phyloP scores from a whole-genome alignment of 2,113 vertebrate species.

The Pithys albifrons region DNA sequence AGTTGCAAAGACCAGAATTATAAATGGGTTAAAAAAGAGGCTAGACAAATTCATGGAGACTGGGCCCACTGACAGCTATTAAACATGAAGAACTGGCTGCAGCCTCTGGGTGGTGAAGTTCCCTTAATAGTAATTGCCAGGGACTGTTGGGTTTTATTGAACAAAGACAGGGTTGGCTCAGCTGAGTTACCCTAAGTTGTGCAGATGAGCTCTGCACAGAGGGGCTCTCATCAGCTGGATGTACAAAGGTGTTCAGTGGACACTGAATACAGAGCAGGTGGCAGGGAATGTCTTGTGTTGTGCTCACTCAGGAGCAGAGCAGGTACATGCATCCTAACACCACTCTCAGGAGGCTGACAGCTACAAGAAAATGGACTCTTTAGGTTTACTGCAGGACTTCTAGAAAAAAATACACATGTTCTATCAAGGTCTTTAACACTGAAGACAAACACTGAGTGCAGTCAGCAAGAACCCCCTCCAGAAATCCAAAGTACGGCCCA shows the following conservation, averaged over 20 bases:
- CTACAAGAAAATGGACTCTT: not conserved
- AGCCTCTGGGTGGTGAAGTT: not conserved
- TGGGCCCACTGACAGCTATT: not conserved
- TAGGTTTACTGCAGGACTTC: not conserved
- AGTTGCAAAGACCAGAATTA: not conserved
- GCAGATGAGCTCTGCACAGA: not conserved
- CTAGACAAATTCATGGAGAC: not conserved
- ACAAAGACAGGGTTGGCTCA: not conserved
- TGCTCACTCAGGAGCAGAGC: not conserved
- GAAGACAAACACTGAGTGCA: not conserved
- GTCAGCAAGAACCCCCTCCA: not conserved
- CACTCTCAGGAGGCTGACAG: not conserved
- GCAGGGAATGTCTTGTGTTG: accelerated
- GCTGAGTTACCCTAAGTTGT: not conserved
- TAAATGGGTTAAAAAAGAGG: not conserved
- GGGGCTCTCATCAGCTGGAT: not conserved
- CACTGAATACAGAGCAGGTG: not conserved
- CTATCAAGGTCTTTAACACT: not conserved
- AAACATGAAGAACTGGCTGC: not conserved
- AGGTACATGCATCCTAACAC: accelerated
- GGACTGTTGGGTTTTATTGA: not conserved
- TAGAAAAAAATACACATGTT: not conserved
- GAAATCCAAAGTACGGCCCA: not conserved
- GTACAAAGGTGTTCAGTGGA: not conserved
- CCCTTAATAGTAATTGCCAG: not conserved